Evolutionary conservation across 2,888 invertebrate genomes (phyloP).

Genomic region (Keiferia lycopersicella): DNA sequence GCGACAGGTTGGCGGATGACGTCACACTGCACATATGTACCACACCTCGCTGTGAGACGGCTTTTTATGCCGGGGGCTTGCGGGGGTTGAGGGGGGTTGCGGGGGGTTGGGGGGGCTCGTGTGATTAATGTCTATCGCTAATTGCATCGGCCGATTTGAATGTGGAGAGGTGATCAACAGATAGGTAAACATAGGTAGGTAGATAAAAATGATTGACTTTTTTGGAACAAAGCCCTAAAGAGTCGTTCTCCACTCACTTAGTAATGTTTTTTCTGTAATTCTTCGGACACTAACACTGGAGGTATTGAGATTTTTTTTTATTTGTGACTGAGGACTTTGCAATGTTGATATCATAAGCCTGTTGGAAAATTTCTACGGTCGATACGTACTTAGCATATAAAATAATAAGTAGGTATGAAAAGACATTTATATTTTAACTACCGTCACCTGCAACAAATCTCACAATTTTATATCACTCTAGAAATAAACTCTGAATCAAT

Average conservation of each 20-base stretch:
- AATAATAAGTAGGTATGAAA: no score
- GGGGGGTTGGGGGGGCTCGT: not conserved
- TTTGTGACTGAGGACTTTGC: no score
- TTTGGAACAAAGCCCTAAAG: no score
- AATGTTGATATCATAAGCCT: no score
- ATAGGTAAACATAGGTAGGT: not conserved
- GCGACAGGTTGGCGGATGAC: slow-evolving; percentile 81
- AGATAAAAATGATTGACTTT: not conserved
- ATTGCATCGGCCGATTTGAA: slow-evolving; percentile 9
- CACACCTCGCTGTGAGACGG: slow-evolving; percentile 30
- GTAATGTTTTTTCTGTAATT: no score
- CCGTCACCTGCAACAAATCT: slow-evolving; percentile 3
- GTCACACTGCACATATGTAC: slow-evolving; percentile 62
- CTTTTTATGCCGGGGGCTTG: slow-evolving; percentile 24
- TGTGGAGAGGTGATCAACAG: not conserved
- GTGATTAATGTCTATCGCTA: slow-evolving; percentile 14
- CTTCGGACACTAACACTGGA: no score
- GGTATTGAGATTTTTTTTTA: no score
- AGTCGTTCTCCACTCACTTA: no score
- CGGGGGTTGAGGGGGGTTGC: not conserved
- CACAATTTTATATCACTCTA: slow-evolving; percentile 2
- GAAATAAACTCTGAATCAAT: slow-evolving; percentile 17
- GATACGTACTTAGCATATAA: no score
- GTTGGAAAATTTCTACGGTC: no score
- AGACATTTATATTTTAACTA: no score